A percentile compares a stretch with the other conserved stretches of the same genome.
These are phyloP conservation scores for Tigriopus japonicus DNA, from an alignment of 1,140 invertebrate species.

Conservation along the genomic window DNA sequence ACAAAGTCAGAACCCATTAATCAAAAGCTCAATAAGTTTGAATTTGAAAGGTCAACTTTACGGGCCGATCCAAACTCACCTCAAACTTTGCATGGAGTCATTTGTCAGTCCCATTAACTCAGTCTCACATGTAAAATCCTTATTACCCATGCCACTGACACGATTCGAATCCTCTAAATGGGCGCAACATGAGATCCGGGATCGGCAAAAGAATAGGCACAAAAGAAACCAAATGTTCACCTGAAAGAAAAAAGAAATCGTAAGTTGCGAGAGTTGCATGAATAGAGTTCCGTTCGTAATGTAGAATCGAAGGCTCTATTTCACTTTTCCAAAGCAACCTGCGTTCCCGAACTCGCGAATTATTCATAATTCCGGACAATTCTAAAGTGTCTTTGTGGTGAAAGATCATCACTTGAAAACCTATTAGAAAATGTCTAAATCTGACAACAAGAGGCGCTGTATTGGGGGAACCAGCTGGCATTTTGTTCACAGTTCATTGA, in stretches of 20 bases:
- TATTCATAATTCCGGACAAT: no score
- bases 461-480: no score
- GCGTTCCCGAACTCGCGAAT: no score
- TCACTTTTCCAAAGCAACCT: no score
- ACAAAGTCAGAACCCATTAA: background rate
- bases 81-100: slow-evolving; percentile 1
- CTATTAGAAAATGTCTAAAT: no score
- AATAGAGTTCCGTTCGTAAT: background rate
- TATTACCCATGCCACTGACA: background rate
- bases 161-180: background rate
- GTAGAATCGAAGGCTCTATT: no score
- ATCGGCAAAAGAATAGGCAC: slow-evolving; percentile 9
- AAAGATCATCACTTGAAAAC: no score
- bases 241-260: background rate
- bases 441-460: no score
- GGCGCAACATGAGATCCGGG: background rate
- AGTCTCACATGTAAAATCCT: background rate
- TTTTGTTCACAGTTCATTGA: no score
- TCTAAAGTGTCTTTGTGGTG: no score
- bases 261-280: background rate
- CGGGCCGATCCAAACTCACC: background rate
- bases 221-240: slow-evolving; percentile 11
- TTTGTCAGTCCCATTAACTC: background rate
- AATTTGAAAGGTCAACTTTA: background rate
- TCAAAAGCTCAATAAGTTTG: background rate